Evolutionary conservation across 2,888 invertebrate species (phyloP).

Genomic region (Eristalinus sepulchralis): DNA sequence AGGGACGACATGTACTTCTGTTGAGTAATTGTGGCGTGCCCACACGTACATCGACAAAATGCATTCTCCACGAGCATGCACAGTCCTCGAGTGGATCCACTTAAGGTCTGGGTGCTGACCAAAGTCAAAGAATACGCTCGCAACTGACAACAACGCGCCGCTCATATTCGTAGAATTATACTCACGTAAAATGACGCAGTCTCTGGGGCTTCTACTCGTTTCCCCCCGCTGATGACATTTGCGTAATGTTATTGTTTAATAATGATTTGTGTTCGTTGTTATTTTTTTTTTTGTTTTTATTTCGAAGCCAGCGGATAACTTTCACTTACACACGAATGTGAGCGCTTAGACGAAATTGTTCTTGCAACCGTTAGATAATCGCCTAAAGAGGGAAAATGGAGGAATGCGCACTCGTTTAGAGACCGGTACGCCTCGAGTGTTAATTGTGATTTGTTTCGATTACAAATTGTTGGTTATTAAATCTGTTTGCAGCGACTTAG

Average conservation of each 20-base stretch:
- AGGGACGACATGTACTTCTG: neutral
- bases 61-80: neutral
- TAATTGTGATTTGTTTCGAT: constrained; percentile 21
- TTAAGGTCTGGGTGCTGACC: neutral
- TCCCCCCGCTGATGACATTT: constrained; percentile 21
- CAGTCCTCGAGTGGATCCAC: constrained; percentile 1
- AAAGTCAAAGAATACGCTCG: neutral
- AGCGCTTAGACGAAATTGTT: neutral
- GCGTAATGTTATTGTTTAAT: constrained; percentile 51
- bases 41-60: neutral
- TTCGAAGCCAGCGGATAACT: constrained; percentile 7
- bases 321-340: constrained; percentile 23
- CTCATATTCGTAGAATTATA: constrained; percentile 5
- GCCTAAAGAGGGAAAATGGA: constrained; percentile 17
- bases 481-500: neutral
- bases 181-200: constrained; percentile 31
- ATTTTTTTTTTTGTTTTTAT: constrained; percentile 11
- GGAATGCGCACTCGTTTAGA: neutral
- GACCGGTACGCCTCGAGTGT: neutral
- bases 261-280: constrained; percentile 23
- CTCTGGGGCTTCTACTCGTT: neutral
- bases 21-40: constrained; percentile 27
- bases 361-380: constrained; percentile 33
- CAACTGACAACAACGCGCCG: neutral
- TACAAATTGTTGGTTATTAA: constrained; percentile 31